Base-by-base conservation (phyloP, 2,888 invertebrate species). In the Parnassius apollo region DNA sequence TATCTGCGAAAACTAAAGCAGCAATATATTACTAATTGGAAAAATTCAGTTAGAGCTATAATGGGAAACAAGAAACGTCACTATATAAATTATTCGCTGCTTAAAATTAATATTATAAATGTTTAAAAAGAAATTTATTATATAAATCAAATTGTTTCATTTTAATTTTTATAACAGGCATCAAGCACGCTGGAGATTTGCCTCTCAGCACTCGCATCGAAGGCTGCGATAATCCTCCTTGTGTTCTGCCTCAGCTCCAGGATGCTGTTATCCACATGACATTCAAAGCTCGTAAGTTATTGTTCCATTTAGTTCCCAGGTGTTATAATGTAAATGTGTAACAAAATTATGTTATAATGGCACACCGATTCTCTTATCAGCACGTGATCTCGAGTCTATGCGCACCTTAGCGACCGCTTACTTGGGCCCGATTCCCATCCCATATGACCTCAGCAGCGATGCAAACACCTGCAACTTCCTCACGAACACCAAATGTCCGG, bases 391-490 rank as follows among this genome's bases (percentile, higher is more conserved):
- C 2, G 62, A 60, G 2, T 63, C 61, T 0, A 79, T 84, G 82
- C 65, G 52, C 11, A 81, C 83, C 0, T 42, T 74, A 2, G 83
- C 80, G 0, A 71, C 71, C 0, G 84, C 79, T 0, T 75, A 68
- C 50, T 8, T 80, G 7, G 13, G 55, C 9, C 2, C 68, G 0
- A 2, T 77, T 1, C 73, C 74, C 1, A 55, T 78, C 0, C 63
- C 67, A 0, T 80, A 82, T 62, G 65, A 66, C 53, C 72, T 85
- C 18, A 71, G 63, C 0, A 68, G 64, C 0, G 65, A 76, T 18
- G 70, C 75, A 0, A 48, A 66, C 48, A 81, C 84, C 42, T 83
- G 83, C 71, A 78, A 82, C 71, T 79, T 73, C 75, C 66, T 84
- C 9, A 68, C 69, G 42, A 82, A 82, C 71, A 69, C 79, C 11